phyloP scores from a whole-genome alignment of 64 coral and sea anemone genomes.

The Exaiptasia diaphana region DNA sequence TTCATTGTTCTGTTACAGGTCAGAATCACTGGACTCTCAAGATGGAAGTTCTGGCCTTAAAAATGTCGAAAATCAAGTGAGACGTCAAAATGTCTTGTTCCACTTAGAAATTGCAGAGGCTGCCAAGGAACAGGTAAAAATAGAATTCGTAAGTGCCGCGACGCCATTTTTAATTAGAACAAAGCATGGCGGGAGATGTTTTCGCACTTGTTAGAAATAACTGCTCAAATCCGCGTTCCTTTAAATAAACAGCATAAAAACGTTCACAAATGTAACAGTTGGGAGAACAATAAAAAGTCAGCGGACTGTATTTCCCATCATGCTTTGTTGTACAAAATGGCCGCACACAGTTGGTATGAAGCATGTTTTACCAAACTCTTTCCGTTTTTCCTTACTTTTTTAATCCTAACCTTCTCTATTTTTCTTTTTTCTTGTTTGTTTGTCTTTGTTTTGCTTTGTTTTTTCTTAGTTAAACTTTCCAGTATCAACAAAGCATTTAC shows the following conservation, averaged over 20 bases:
- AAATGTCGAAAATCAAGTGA: not conserved
- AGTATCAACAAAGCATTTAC: constrained; percentile 70
- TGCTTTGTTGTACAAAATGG: too few relatives aligned
- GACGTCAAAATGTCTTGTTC: constrained; percentile 53
- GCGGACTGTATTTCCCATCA: too few relatives aligned
- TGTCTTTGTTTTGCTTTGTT: not conserved
- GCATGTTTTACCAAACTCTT: not conserved
- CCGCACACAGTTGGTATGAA: too few relatives aligned
- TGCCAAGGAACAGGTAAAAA: constrained; percentile 78
- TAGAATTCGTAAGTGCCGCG: too few relatives aligned
- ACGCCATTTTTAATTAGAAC: too few relatives aligned
- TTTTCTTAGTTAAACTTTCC: constrained; percentile 81
- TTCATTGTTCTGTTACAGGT: too few relatives aligned
- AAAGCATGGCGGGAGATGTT: too few relatives aligned
- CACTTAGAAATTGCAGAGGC: constrained; percentile 64
- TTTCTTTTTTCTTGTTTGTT: not conserved
- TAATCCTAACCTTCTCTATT: not conserved
- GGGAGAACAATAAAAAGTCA: too few relatives aligned
- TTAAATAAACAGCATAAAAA: too few relatives aligned
- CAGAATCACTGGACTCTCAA: constrained; percentile 18
- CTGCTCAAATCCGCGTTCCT: too few relatives aligned
- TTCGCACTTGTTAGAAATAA: too few relatives aligned
- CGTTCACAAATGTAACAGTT: too few relatives aligned
- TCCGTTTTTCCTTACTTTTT: not conserved
- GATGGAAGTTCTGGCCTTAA: not conserved